Conservation (phyloP, 2,797 vertebrate species). For the Gymnodraco acuticeps region DNA sequence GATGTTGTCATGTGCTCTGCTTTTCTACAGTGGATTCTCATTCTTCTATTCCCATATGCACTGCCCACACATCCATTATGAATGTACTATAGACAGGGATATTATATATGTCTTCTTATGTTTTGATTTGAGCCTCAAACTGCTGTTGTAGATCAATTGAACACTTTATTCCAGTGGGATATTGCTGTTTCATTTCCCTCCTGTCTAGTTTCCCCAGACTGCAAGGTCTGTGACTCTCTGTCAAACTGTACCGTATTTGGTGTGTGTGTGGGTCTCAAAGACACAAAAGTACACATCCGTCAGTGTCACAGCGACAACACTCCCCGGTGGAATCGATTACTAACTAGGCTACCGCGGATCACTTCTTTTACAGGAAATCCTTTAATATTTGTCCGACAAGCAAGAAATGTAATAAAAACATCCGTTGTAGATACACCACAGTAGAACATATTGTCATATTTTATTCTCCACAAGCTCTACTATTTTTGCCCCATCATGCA, state of each 20-base stretch:
- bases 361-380: slow-evolving; percentile 50
- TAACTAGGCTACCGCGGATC: slow-evolving; percentile 78
- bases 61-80: slow-evolving; percentile 25
- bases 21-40: slow-evolving; percentile 9
- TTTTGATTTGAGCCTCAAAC: slow-evolving; percentile 45
- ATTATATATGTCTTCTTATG: slow-evolving; percentile 24
- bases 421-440: slow-evolving; percentile 6
- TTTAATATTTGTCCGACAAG: slow-evolving; percentile 23
- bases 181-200: slow-evolving; percentile 51
- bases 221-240: slow-evolving; percentile 54
- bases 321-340: slow-evolving; percentile 55
- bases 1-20: not conserved
- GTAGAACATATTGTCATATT: not conserved
- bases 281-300: slow-evolving; percentile 55
- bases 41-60: slow-evolving; percentile 28
- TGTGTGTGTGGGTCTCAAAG: slow-evolving; percentile 7
- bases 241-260: slow-evolving; percentile 48
- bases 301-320: slow-evolving; percentile 51
- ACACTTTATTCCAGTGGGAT: slow-evolving; percentile 48
- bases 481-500: slow-evolving; percentile 66
- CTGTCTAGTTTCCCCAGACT: slow-evolving; percentile 53
- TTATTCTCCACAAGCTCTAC: slow-evolving; percentile 24
- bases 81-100: slow-evolving; percentile 34
- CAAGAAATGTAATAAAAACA: not conserved
- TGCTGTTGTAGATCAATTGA: slow-evolving; percentile 53